Evolutionary conservation across 37 sponge, comb jelly and placozoan genomes (phyloP).

Genomic region (Oscarella lobularis): DNA sequence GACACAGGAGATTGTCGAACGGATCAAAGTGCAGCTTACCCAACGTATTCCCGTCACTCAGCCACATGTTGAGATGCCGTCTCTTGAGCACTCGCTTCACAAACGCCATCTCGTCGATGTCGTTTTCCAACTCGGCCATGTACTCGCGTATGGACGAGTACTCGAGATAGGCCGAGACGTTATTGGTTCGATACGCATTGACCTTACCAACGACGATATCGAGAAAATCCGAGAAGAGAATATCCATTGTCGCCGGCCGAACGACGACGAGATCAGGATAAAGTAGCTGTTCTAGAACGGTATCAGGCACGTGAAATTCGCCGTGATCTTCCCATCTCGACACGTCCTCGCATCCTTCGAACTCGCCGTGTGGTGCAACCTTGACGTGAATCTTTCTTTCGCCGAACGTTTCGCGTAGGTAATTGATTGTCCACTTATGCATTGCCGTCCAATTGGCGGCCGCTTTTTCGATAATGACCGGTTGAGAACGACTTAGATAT

Average conservation of each 20-base stretch:
- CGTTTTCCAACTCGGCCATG: slow-evolving; percentile 46
- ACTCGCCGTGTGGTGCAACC: slow-evolving; percentile 45
- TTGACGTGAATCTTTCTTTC: slow-evolving; percentile 43
- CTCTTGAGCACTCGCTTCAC: slow-evolving; percentile 18
- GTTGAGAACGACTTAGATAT: slow-evolving; percentile 40
- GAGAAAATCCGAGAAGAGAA: slow-evolving; percentile 46
- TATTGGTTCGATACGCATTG: neutral
- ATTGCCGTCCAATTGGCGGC: slow-evolving; percentile 42
- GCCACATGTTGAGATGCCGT: slow-evolving; percentile 60
- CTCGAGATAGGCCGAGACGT: slow-evolving; percentile 58
- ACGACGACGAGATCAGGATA: slow-evolving; percentile 69
- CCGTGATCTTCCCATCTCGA: slow-evolving; percentile 25
- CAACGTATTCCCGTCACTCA: slow-evolving; percentile 73
- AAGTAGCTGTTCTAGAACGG: slow-evolving; percentile 26
- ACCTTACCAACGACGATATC: slow-evolving; percentile 10
- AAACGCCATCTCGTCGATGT: slow-evolving; percentile 38
- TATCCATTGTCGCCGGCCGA: slow-evolving; percentile 56
- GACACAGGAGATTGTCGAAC: slow-evolving; percentile 64
- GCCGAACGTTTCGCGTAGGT: slow-evolving; percentile 21
- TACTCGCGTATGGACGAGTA: slow-evolving; percentile 67
- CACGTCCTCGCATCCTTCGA: slow-evolving; percentile 62
- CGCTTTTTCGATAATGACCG: slow-evolving; percentile 47
- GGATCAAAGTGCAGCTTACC: slow-evolving; percentile 82
- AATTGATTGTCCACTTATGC: slow-evolving; percentile 44
- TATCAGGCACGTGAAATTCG: slow-evolving; percentile 29